These are phyloP conservation scores for Sinonovacula constricta DNA, from an alignment of 1,140 invertebrate genomes.

Conservation along the genomic window DNA sequence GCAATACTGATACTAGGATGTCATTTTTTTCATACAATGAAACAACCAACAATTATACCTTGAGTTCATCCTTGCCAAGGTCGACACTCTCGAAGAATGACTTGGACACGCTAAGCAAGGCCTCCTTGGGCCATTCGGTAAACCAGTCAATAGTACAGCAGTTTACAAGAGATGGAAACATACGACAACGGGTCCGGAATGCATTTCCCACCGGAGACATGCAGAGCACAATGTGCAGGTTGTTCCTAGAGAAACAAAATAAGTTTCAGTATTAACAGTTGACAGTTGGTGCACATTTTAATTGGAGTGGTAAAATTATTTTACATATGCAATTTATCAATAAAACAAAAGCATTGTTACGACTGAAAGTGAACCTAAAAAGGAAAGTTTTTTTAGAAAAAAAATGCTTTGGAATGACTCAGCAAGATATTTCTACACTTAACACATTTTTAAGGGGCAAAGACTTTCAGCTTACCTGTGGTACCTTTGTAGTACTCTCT, in stretches of 20 bases:
- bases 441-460: too few species aligned
- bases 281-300: too few species aligned
- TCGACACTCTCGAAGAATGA: constrained; percentile 77
- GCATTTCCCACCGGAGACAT: constrained; percentile 84
- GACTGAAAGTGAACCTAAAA: too few species aligned
- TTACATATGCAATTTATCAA: too few species aligned
- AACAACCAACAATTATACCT: constrained; percentile 60
- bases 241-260: constrained; percentile 73
- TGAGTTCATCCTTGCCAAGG: constrained; percentile 73
- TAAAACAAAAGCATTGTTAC: too few species aligned
- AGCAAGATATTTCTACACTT: too few species aligned
- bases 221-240: constrained; percentile 79
- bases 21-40: background rate
- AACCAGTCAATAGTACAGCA: constrained; percentile 82
- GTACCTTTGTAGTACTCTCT: too few species aligned
- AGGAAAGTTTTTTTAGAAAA: too few species aligned
- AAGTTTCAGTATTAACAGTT: too few species aligned
- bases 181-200: constrained; percentile 84
- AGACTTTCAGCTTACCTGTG: too few species aligned
- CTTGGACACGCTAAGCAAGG: constrained; percentile 81
- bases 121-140: constrained; percentile 81
- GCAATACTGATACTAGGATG: background rate
- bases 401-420: too few species aligned
- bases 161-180: constrained; percentile 80
- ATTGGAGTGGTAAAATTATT: too few species aligned